A percentile compares a stretch with the other conserved stretches of the same genome.
These are phyloP conservation scores for Itoplectis maculator DNA, from an alignment of 2,888 invertebrate genomes.

Conservation along the genomic window DNA sequence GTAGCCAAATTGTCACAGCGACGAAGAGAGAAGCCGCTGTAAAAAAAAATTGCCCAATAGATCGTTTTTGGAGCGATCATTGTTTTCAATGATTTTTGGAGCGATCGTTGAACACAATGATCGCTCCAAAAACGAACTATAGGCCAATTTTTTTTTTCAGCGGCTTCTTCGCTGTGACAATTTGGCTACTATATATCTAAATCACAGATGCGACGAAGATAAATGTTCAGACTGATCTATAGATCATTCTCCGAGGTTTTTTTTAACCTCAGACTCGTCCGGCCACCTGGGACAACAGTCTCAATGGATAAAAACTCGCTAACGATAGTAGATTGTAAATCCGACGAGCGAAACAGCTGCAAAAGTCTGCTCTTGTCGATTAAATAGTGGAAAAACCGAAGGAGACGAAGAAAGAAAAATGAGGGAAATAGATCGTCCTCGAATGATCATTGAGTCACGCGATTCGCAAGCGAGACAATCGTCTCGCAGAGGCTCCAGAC, in stretches of 20 bases:
- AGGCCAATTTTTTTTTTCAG: not conserved
- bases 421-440: no score
- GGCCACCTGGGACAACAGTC: not conserved
- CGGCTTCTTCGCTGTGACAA: not conserved
- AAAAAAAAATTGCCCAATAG: not conserved
- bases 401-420: no score
- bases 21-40: not conserved
- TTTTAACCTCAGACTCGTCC: constrained; percentile 1
- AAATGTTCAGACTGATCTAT: not conserved
- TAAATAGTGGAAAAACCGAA: not conserved
- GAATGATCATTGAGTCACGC: not conserved
- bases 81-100: no score
- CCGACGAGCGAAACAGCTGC: constrained; percentile 33
- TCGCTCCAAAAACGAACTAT: no score
- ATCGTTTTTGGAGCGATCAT: not conserved
- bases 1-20: not conserved
- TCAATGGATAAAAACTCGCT: not conserved
- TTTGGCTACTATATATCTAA: not conserved
- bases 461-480: no score
- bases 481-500: no score
- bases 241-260: not conserved
- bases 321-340: constrained; percentile 1
- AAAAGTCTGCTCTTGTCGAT: not conserved
- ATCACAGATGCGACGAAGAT: not conserved
- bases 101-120: no score